Conservation (phyloP, 2,113 vertebrate species). For the Callipepla squamata region DNA sequence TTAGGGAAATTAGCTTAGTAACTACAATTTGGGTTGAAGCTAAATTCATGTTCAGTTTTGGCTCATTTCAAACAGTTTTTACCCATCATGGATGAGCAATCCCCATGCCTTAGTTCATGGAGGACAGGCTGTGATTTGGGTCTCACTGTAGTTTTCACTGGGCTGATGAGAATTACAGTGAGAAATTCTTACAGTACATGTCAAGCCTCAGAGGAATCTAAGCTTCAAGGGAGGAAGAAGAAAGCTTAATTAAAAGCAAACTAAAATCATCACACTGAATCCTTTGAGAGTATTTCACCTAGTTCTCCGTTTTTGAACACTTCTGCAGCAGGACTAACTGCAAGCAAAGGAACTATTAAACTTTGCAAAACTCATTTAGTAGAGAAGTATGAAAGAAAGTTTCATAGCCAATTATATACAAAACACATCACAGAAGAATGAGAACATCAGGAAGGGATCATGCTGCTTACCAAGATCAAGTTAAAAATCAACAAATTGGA, state of each 20-base stretch:
- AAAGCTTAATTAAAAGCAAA: constrained; percentile 36
- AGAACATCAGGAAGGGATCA: neutral
- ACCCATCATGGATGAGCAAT: fast-evolving
- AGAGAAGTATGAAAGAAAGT: neutral
- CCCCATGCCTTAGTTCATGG: neutral
- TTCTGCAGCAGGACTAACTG: neutral
- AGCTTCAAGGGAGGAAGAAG: neutral
- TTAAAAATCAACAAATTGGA: neutral
- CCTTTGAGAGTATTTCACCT: neutral
- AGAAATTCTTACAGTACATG: neutral
- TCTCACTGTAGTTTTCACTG: neutral
- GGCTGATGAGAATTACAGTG: neutral
- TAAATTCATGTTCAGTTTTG: neutral
- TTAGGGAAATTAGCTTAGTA: neutral
- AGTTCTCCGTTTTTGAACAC: neutral
- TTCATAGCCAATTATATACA: neutral
- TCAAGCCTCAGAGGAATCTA: neutral
- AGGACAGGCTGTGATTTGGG: fast-evolving
- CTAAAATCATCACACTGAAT: neutral
- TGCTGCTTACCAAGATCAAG: neutral
- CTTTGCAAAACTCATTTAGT: neutral
- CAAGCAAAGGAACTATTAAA: neutral
- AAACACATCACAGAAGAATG: neutral
- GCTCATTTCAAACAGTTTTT: neutral
- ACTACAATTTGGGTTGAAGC: neutral